Conservation (phyloP, 1,140 invertebrate genomes). For the Drosophila serrata region DNA sequence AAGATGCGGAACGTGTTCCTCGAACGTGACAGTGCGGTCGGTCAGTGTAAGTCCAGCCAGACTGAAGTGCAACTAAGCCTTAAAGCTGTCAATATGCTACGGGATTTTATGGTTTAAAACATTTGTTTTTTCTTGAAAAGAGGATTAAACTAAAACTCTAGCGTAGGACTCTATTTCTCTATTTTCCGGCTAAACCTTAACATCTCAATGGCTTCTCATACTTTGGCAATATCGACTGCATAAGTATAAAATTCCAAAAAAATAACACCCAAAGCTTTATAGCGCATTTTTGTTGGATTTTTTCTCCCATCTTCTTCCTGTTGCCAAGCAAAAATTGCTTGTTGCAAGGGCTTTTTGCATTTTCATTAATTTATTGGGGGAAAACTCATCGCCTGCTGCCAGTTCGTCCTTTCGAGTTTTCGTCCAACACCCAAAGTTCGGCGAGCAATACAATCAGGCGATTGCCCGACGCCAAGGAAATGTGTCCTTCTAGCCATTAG, state of each 20-base stretch:
- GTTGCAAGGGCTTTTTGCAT: conserved; percentile 51
- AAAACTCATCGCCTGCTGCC: conserved; percentile 56
- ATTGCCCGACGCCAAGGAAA: conserved; percentile 61
- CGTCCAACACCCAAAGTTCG: conserved; percentile 42
- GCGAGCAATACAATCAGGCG: conserved; percentile 68
- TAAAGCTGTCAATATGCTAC: conserved; percentile 34
- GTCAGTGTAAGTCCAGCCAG: conserved; percentile 21
- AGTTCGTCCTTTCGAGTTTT: conserved; percentile 30
- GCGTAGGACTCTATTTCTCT: not conserved
- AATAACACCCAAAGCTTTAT: conserved; percentile 18
- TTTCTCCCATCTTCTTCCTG: conserved; percentile 7
- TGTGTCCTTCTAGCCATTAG: conserved; percentile 72
- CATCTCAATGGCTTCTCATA: conserved; percentile 29
- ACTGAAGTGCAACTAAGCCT: conserved; percentile 46
- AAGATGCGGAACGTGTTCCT: conserved; percentile 37
- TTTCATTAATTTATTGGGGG: conserved; percentile 73
- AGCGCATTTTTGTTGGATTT: conserved; percentile 2
- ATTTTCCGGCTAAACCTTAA: conserved; percentile 6
- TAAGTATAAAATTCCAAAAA: conserved; percentile 27
- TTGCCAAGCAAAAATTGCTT: conserved; percentile 39
- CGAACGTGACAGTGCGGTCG: conserved; percentile 55
- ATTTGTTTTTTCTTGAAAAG: conserved; percentile 18
- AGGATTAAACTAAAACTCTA: not conserved
- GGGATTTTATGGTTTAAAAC: conserved; percentile 14
- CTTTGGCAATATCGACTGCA: conserved; percentile 27